These are phyloP conservation scores for Pitangus sulphuratus DNA, from an alignment of 2,797 vertebrate genomes.

Conservation along the genomic window DNA sequence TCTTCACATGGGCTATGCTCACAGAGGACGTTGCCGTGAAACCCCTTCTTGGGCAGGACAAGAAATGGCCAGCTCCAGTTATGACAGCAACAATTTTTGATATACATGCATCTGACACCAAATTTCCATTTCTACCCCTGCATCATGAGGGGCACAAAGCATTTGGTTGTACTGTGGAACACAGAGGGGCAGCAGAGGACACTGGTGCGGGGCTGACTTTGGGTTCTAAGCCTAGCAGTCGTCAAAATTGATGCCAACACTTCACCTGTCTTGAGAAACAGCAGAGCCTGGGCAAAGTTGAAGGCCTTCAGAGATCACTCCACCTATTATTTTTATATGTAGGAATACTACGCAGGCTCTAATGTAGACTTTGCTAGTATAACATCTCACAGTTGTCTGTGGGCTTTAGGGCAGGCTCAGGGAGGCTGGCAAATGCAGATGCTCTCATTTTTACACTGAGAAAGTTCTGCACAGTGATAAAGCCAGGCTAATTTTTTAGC, in stretches of 20 bases:
- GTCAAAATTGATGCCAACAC: neutral
- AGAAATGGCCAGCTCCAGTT: neutral
- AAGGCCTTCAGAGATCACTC: neutral
- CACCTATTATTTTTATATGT: neutral
- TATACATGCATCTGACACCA: neutral
- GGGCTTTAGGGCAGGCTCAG: neutral
- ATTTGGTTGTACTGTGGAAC: neutral
- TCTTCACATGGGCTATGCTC: fast-evolving
- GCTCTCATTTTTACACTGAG: neutral
- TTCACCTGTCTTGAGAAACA: neutral
- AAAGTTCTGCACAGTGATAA: neutral
- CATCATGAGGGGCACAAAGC: neutral
- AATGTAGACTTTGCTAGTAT: neutral
- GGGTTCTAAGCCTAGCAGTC: neutral
- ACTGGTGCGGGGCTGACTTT: neutral
- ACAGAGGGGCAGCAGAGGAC: neutral
- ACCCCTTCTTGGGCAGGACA: neutral
- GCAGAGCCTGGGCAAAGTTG: neutral
- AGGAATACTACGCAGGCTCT: fast-evolving
- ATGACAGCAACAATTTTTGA: neutral
- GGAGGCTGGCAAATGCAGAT: neutral
- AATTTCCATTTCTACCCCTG: neutral
- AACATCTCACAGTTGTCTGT: too few species aligned
- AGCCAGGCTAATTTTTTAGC: neutral
- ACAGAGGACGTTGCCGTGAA: neutral